Evolutionary conservation across 2,888 invertebrate genomes (phyloP).

Genomic region (Nowickia ferox): DNA sequence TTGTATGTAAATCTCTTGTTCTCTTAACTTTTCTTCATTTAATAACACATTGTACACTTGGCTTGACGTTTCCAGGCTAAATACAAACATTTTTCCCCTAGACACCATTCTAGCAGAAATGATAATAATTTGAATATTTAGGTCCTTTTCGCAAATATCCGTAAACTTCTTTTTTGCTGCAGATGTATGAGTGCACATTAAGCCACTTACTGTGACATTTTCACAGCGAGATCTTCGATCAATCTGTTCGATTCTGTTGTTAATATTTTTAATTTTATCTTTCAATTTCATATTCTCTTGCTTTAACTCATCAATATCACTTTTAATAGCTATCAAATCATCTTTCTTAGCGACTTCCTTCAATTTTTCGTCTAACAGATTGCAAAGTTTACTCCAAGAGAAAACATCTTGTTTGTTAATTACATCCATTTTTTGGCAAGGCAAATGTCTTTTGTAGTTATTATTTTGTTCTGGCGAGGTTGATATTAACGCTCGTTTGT

Average conservation of each 20-base stretch:
- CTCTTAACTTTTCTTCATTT: constrained; percentile 3
- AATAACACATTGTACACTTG: constrained; percentile 4
- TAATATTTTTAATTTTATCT: background rate
- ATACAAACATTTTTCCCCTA: background rate
- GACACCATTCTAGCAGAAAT: background rate
- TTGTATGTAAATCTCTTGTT: constrained; percentile 5
- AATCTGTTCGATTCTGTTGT: background rate
- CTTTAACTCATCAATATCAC: background rate
- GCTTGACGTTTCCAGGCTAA: constrained; percentile 1
- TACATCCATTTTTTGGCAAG: background rate
- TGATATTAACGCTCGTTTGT: background rate
- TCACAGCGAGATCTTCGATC: background rate
- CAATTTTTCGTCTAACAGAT: constrained; percentile 15
- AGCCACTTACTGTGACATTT: background rate
- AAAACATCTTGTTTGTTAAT: background rate
- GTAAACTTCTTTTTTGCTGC: background rate
- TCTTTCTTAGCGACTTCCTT: constrained; percentile 16
- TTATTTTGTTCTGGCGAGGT: background rate
- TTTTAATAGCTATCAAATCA: background rate
- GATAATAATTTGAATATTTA: constrained; percentile 22
- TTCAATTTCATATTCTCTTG: background rate
- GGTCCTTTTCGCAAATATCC: background rate
- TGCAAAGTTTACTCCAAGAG: constrained; percentile 23
- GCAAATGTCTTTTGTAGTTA: background rate
- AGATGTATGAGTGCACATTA: background rate